Evolutionary conservation across 1,140 invertebrate species (phyloP).

Genomic region (Drosophila sulfurigaster): DNA sequence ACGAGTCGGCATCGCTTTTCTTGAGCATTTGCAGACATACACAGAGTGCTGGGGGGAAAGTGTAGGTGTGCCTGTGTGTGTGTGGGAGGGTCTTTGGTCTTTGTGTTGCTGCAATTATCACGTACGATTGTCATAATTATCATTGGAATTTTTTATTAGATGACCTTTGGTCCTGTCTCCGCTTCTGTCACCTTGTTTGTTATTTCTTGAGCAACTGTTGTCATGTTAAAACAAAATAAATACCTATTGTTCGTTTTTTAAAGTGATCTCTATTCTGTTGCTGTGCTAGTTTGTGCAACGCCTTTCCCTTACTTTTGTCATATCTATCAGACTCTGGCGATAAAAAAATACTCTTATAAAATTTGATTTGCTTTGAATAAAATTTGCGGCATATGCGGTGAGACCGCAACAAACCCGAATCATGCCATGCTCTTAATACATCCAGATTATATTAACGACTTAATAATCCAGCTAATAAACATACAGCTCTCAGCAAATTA

Average conservation of each 20-base stretch:
- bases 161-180: conserved; percentile 57
- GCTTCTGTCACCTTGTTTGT: conserved; percentile 48
- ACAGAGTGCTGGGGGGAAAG: conserved; percentile 8
- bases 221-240: conserved; percentile 37
- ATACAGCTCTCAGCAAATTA: conserved; percentile 58
- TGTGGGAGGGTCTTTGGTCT: conserved; percentile 50
- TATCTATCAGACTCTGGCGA: too few species aligned
- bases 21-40: conserved; percentile 47
- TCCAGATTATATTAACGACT: conserved; percentile 67
- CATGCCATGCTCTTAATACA: conserved; percentile 20
- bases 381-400: conserved; percentile 71
- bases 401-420: conserved; percentile 25
- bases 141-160: conserved; percentile 81
- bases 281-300: background rate
- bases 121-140: conserved; percentile 85
- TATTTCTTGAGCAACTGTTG: conserved; percentile 55
- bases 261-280: background rate
- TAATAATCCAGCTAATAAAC: conserved; percentile 77
- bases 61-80: conserved; percentile 37
- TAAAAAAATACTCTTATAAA: background rate
- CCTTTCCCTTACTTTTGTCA: too few species aligned
- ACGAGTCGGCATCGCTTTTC: conserved; percentile 50
- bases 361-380: conserved; percentile 22
- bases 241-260: conserved; percentile 54
- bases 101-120: conserved; percentile 77